phyloP scores from a whole-genome alignment of 2,888 invertebrate genomes.

The Oasisia sp. region DNA sequence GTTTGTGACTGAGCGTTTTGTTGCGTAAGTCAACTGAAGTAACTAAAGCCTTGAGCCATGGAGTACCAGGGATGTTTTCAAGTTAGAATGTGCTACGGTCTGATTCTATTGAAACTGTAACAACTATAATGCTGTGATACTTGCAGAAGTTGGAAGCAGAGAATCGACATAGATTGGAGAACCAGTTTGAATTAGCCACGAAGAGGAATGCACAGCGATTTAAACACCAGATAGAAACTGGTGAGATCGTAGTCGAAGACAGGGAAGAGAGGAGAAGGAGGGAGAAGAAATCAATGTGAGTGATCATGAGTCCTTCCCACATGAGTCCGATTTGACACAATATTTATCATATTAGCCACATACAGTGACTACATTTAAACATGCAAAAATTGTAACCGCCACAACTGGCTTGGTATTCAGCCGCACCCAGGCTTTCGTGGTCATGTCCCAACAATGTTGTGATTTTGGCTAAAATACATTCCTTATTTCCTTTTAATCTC shows the following conservation, averaged over 20 bases:
- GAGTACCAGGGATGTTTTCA: too few relatives aligned
- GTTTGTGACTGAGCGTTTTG: too few relatives aligned
- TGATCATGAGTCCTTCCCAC: background rate
- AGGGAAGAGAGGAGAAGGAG: background rate
- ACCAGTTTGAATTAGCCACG: background rate
- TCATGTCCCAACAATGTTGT: too few relatives aligned
- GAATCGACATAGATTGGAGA: background rate
- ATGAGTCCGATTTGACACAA: background rate
- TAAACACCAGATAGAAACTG: background rate
- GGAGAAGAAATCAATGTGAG: background rate
- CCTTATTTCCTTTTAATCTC: too few relatives aligned
- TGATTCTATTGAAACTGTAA: background rate
- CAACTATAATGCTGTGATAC: background rate
- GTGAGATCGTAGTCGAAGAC: background rate
- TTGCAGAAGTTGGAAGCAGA: background rate
- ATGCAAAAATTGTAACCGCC: background rate
- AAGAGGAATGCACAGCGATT: conserved; percentile 5
- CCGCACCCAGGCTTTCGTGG: too few relatives aligned
- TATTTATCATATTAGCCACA: background rate
- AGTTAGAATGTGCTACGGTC: background rate
- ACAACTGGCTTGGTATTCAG: too few relatives aligned
- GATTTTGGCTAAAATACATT: too few relatives aligned
- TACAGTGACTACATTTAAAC: background rate
- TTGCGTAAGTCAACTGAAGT: too few relatives aligned
- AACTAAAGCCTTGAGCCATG: too few relatives aligned